Percentiles rank a stretch among this genome's conserved stretches.
These are phyloP conservation scores for Tinamus guttatus DNA, from an alignment of 2,113 vertebrate genomes.

Conservation along the genomic window DNA sequence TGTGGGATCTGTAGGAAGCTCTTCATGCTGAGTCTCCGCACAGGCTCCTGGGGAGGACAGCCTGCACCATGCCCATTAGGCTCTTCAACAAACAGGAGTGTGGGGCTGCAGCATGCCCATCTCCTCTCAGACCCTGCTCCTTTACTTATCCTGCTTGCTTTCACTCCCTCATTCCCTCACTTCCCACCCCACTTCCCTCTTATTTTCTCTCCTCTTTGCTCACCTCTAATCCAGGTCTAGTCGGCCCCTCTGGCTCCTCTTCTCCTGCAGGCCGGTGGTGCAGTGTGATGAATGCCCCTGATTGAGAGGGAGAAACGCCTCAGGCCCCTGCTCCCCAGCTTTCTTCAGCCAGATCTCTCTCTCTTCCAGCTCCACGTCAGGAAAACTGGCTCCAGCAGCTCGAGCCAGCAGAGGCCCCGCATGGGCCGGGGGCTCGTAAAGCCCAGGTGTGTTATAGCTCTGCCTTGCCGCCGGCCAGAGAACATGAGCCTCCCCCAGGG, in stretches of 20 bases:
- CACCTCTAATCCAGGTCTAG: background rate
- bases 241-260: constrained; percentile 20
- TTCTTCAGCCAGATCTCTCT: constrained; percentile 42
- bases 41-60: background rate
- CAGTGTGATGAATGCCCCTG: constrained; percentile 46
- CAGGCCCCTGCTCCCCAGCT: background rate
- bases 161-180: background rate
- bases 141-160: background rate
- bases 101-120: background rate
- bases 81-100: background rate
- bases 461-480: background rate
- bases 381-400: constrained; percentile 47
- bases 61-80: background rate
- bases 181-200: background rate
- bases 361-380: constrained; percentile 37
- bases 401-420: constrained; percentile 52
- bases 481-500: constrained; percentile 39
- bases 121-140: background rate
- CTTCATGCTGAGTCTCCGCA: background rate
- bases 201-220: background rate
- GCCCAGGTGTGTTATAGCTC: constrained; percentile 62
- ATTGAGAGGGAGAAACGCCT: constrained; percentile 44
- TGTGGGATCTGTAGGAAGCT: background rate
- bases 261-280: background rate
- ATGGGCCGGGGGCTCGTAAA: constrained; percentile 39